Conservation (phyloP, 2,888 invertebrate genomes). For the Phrixothrix hirtus region DNA sequence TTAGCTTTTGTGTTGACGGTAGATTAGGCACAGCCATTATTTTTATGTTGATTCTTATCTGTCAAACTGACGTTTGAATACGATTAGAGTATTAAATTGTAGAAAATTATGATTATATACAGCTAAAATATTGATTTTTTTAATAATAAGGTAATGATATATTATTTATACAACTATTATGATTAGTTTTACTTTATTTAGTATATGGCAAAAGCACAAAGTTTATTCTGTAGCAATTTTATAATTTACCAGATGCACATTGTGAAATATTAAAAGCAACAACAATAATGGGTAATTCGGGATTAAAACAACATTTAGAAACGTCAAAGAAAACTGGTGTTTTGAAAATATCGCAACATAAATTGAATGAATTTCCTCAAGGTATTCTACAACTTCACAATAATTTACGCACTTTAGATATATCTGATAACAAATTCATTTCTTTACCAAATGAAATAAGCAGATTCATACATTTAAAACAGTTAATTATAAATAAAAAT, state of each 20-base stretch:
- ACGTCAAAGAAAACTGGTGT: constrained; percentile 96
- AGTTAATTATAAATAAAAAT: constrained; percentile 82
- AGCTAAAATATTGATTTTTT: neutral
- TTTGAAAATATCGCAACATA: constrained; percentile 81
- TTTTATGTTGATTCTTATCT: constrained; percentile 4
- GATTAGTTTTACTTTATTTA: neutral
- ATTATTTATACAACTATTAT: neutral
- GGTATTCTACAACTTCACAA: constrained; percentile 68
- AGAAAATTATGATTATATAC: neutral
- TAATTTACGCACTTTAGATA: constrained; percentile 82
- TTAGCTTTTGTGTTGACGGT: constrained; percentile 2
- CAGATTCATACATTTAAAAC: constrained; percentile 71
- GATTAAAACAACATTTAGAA: constrained; percentile 88
- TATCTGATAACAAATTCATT: constrained; percentile 88
- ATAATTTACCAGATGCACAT: neutral
- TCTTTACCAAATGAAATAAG: constrained; percentile 78
- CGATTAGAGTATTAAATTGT: constrained; percentile 4
- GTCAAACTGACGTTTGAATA: constrained; percentile 14
- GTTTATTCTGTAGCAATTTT: neutral
- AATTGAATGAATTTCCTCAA: constrained; percentile 79
- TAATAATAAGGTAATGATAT: neutral
- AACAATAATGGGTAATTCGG: constrained; percentile 82
- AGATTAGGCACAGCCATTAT: constrained; percentile 1
- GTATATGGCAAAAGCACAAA: no score
- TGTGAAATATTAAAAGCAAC: constrained; percentile 2